phyloP scores from a whole-genome alignment of 2,113 vertebrate species.

The Oriolus oriolus region DNA sequence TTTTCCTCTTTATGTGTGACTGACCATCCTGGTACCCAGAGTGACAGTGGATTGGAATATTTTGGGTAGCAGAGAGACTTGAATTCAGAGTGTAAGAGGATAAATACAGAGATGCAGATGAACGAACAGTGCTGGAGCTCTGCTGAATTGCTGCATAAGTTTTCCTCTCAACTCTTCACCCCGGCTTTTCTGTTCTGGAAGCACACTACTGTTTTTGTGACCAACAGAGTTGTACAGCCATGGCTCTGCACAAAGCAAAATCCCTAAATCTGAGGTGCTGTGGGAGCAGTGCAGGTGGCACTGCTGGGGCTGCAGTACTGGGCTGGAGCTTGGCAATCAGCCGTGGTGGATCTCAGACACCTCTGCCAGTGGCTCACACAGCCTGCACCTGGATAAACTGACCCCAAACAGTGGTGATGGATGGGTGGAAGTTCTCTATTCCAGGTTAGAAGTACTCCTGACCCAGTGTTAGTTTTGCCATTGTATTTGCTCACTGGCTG shows the following conservation, averaged over 20 bases:
- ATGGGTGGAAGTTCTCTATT: not conserved
- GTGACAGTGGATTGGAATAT: not conserved
- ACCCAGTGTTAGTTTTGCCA: not conserved
- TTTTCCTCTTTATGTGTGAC: not conserved
- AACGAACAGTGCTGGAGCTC: not conserved
- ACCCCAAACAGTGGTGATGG: not conserved
- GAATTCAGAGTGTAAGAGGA: not conserved
- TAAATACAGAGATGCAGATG: not conserved
- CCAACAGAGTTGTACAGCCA: not conserved
- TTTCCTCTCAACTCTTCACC: not conserved
- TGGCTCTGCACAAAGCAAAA: not conserved
- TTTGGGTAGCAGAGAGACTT: not conserved
- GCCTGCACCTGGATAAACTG: not conserved
- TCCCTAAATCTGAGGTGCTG: not conserved
- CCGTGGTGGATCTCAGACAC: not conserved
- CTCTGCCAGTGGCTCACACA: not conserved
- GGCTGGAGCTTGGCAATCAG: not conserved
- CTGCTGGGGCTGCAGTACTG: not conserved
- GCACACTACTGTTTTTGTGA: not conserved
- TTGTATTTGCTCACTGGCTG: not conserved
- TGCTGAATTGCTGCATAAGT: not conserved
- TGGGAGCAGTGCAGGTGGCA: not conserved
- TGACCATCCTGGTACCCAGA: not conserved
- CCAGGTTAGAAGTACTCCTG: not conserved
- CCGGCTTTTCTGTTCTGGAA: not conserved